Percentiles rank a stretch among this genome's conserved stretches.
Evolutionary conservation across 2,888 invertebrate genomes (phyloP).

Genomic region (Augochlorella aurata): DNA sequence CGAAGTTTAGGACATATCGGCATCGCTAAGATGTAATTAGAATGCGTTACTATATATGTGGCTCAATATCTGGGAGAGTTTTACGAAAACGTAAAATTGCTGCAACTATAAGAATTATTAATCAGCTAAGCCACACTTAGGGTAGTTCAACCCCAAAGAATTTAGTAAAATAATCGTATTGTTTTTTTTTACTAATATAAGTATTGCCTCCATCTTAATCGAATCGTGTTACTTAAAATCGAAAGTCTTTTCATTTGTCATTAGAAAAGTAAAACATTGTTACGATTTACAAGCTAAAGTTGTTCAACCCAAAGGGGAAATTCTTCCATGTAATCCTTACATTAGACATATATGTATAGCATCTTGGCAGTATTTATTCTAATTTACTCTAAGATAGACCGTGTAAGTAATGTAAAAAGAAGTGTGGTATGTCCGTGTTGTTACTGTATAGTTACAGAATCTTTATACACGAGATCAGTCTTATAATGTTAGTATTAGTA

Average conservation of each 20-base stretch:
- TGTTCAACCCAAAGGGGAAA: background rate
- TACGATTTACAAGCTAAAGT: background rate
- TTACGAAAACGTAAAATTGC: conserved; percentile 17
- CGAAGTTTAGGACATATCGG: conserved; percentile 41
- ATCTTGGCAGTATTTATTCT: conserved; percentile 47
- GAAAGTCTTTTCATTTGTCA: background rate
- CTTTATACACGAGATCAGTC: conserved; percentile 30
- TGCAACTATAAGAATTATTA: background rate
- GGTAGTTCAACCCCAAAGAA: conserved; percentile 9
- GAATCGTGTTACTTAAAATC: background rate
- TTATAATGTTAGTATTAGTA: conserved; percentile 28
- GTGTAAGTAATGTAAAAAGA: conserved; percentile 19
- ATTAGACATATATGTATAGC: conserved; percentile 8
- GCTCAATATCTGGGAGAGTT: background rate
- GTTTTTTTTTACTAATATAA: background rate
- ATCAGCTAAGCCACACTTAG: background rate
- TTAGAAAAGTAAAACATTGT: background rate
- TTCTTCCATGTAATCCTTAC: conserved; percentile 12
- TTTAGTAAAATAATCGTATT: conserved; percentile 5
- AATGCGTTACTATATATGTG: background rate
- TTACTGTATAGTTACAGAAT: conserved; percentile 29
- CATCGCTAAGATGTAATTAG: conserved; percentile 33
- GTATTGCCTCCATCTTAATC: background rate
- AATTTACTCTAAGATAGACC: conserved; percentile 5
- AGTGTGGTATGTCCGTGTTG: conserved; percentile 13